Evolutionary conservation across 2,113 vertebrate genomes (phyloP).

Genomic region (Istiophorus platypterus): DNA sequence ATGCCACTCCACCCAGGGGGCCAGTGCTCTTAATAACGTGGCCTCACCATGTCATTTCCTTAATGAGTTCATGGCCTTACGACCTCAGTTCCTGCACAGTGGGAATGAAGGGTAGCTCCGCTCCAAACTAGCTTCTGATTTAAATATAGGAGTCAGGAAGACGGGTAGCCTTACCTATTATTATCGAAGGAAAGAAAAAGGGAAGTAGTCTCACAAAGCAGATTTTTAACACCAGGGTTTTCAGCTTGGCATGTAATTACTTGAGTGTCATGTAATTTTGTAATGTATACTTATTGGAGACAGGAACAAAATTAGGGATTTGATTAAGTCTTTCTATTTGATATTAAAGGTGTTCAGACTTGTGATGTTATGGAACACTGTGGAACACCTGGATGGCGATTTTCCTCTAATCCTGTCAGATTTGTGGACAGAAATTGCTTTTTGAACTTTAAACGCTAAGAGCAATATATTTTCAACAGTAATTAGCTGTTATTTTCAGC

Average conservation of each 20-base stretch:
- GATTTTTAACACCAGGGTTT: neutral
- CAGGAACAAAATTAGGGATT: neutral
- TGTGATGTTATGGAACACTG: neutral
- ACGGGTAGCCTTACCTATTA: slow-evolving; percentile 3
- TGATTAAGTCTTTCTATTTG: neutral
- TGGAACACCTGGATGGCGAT: neutral
- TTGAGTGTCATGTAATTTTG: neutral
- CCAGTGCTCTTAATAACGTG: slow-evolving; percentile 76
- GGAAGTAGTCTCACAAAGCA: neutral
- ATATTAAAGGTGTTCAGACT: neutral
- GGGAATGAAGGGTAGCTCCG: slow-evolving; percentile 35
- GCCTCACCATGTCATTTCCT: slow-evolving; percentile 63
- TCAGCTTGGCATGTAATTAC: neutral
- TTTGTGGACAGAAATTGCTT: neutral
- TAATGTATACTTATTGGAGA: neutral
- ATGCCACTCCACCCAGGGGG: slow-evolving; percentile 65
- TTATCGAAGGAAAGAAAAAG: neutral
- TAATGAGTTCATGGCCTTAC: slow-evolving; percentile 76
- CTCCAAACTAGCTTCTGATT: slow-evolving; percentile 50
- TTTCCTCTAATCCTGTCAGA: slow-evolving; percentile 19
- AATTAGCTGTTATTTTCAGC: neutral
- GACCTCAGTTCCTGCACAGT: slow-evolving; percentile 60
- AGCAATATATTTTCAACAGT: neutral
- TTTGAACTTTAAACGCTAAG: slow-evolving; percentile 1
- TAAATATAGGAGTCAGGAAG: slow-evolving; percentile 55